Base-by-base conservation (phyloP, 2,888 invertebrate genomes). In the Lithodes maja region DNA sequence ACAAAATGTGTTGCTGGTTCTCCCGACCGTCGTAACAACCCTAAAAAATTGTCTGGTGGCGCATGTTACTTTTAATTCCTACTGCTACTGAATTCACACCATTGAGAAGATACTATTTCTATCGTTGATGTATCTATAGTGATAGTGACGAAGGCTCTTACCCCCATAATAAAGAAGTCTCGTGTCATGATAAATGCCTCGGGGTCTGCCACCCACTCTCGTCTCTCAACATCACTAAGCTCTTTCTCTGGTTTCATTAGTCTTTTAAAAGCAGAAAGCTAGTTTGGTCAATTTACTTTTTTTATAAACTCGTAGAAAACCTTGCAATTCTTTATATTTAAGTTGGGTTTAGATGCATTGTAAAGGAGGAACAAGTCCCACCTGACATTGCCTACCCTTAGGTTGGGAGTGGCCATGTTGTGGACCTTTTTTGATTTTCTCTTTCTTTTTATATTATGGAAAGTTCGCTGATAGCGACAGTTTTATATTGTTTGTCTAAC, bases 401-500 rank as follows among this genome's bases (percentile, higher is more conserved):
- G 87, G 82, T 77, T 55, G 83, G 87, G 75, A 75, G 75, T 83
- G 82, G 85, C 85, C 83, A 77, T 83, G 83, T 83, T 78, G 68
- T 81, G 87, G 87, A 83, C 86, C 86, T 71, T 87, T 83, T 80
- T 84, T 80, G n/a, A 83, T 77, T 88, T 84, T 77, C 83, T 87
- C 88, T 84, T 87, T 83, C 83, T 87, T 83, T 86, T 81, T 86
- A 74, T 86, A 83, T 82, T 83, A 71, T 84, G 78, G 69, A 88
- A 71, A 52, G 88, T 80, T 88, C 80, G 74, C 88, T 79, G 33
- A 61, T 79, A 61, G 84, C 78, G 88, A 80, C 80, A 17, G 69
- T 88, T 88, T 88, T 88, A 17, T 84, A 80, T 84, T 84, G 87
- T 88, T 88, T 88, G 84, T 88, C 88, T 88, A 80, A 77, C 81